Evolutionary conservation across 2,113 vertebrate species (phyloP).

Genomic region (Acrocephalus kingi): DNA sequence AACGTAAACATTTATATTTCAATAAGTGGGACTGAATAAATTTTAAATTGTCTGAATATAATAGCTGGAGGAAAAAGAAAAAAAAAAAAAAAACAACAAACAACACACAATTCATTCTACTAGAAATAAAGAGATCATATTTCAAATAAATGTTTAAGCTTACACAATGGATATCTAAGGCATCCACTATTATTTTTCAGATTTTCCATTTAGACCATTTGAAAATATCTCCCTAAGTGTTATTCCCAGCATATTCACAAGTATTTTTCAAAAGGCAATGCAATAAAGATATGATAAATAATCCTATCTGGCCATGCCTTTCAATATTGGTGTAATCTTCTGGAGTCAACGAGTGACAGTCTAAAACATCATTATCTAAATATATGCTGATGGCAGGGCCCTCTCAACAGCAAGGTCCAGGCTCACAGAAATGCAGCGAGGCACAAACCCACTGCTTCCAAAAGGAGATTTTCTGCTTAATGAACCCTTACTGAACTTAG

Average conservation of each 20-base stretch:
- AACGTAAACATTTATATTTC: background rate
- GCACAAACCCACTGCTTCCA: background rate
- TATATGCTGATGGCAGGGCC: background rate
- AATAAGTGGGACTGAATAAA: background rate
- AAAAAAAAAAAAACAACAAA: background rate
- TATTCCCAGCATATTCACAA: constrained; percentile 27
- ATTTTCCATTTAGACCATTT: background rate
- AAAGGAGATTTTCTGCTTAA: background rate
- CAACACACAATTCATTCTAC: background rate
- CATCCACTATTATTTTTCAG: constrained; percentile 1
- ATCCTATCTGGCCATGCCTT: background rate
- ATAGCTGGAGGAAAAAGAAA: background rate
- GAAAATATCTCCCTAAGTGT: constrained; percentile 23
- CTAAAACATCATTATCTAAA: constrained; percentile 25
- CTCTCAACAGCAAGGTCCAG: background rate
- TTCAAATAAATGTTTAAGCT: background rate
- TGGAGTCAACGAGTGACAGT: background rate
- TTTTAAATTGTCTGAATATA: background rate
- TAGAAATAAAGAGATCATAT: background rate
- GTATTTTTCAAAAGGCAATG: background rate
- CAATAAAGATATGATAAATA: constrained; percentile 3
- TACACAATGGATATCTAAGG: background rate
- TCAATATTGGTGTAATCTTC: background rate
- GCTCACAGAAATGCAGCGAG: background rate
- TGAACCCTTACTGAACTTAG: background rate